Percentiles rank a stretch among this genome's conserved stretches.
These are phyloP conservation scores for Emys orbicularis DNA, from an alignment of 2,797 vertebrate species.

Conservation along the genomic window DNA sequence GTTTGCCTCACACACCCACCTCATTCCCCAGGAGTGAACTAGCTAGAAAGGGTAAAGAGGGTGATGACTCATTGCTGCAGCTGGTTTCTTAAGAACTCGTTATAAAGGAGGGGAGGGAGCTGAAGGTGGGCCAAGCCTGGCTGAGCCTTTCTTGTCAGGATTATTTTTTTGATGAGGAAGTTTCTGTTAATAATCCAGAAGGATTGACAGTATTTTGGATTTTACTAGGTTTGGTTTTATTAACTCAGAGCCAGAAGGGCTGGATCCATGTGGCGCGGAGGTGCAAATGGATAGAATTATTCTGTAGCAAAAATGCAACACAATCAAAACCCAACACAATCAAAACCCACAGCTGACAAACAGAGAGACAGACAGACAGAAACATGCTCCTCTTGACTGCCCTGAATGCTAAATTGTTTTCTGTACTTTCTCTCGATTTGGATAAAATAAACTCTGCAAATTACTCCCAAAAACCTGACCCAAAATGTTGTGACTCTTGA, in stretches of 20 bases:
- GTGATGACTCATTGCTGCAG: not conserved
- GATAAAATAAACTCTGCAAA: no score
- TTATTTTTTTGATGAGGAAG: accelerated
- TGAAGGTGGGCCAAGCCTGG: no score
- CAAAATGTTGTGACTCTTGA: not conserved
- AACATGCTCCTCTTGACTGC: not conserved
- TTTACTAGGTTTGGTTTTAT: not conserved
- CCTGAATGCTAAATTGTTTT: no score
- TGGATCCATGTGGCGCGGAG: no score
- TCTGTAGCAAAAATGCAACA: not conserved
- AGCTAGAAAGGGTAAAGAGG: not conserved
- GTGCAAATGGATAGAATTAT: not conserved
- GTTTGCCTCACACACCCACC: not conserved
- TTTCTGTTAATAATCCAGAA: not conserved
- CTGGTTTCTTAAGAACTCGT: not conserved
- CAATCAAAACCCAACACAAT: not conserved
- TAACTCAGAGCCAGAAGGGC: not conserved
- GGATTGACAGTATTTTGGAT: not conserved
- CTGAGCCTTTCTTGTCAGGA: not conserved
- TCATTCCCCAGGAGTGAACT: not conserved
- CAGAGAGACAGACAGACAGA: not conserved
- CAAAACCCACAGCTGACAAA: not conserved
- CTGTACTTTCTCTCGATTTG: no score
- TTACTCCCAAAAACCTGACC: no score
- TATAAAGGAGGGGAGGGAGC: accelerated